Conservation (phyloP, 37 sponge, comb jelly and placozoan species). For the Aplysina aerophoba region DNA sequence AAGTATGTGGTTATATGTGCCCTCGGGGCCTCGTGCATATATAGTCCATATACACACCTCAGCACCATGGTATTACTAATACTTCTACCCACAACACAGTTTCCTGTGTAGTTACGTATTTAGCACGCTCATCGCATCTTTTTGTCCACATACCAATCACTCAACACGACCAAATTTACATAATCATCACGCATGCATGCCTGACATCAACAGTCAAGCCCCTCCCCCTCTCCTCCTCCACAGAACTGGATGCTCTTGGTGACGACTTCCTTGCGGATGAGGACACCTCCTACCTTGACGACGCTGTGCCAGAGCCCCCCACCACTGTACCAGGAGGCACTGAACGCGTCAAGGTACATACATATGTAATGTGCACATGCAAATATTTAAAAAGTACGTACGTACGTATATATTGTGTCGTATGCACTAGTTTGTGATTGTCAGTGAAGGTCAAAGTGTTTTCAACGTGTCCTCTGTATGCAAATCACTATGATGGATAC, state of each 20-base stretch:
- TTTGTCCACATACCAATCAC: too few species aligned
- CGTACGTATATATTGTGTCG: neutral
- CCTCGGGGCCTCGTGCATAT: too few species aligned
- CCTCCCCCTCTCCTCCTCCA: neutral
- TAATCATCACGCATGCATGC: neutral
- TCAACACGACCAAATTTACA: neutral
- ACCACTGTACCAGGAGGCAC: conserved; percentile 73
- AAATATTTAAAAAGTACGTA: neutral
- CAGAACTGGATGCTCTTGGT: conserved; percentile 96
- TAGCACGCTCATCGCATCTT: too few species aligned
- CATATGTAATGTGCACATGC: neutral
- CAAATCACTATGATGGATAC: too few species aligned
- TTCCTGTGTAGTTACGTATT: too few species aligned
- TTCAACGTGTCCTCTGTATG: too few species aligned
- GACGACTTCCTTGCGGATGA: conserved; percentile 93
- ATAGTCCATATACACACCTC: too few species aligned
- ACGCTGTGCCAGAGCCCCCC: conserved; percentile 92
- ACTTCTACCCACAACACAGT: too few species aligned
- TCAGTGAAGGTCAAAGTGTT: too few species aligned
- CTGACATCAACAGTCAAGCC: neutral
- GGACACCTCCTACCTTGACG: conserved; percentile 87
- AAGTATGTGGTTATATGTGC: too few species aligned
- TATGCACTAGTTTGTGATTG: neutral
- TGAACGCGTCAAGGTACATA: conserved; percentile 21
- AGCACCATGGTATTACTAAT: too few species aligned